Percentiles rank a stretch among this genome's conserved stretches.
Evolutionary conservation across 2,888 invertebrate genomes (phyloP).

Genomic region (Callinectes sapidus): DNA sequence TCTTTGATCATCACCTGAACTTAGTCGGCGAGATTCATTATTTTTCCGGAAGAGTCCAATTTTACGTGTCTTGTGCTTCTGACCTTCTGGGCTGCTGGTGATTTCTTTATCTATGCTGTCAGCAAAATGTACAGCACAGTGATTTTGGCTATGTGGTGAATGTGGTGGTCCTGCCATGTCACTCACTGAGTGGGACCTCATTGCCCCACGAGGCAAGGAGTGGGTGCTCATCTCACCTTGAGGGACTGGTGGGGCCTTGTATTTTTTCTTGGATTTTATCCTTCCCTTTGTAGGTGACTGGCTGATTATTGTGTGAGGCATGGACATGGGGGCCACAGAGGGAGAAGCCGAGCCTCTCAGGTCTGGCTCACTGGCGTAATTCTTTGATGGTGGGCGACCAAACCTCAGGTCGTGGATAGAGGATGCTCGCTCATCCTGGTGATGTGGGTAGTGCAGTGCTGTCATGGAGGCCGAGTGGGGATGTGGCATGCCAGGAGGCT

Average conservation of each 20-base stretch:
- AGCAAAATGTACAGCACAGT: constrained; percentile 54
- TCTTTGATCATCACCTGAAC: constrained; percentile 45
- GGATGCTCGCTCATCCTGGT: constrained; percentile 39
- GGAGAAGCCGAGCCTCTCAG: constrained; percentile 61
- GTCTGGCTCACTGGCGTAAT: constrained; percentile 71
- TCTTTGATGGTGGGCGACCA: constrained; percentile 64
- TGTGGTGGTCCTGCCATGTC: background rate
- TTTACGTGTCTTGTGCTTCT: constrained; percentile 63
- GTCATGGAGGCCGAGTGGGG: constrained; percentile 64
- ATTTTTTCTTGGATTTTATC: constrained; percentile 83
- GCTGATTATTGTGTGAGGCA: constrained; percentile 73
- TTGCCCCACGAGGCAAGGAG: constrained; percentile 42
- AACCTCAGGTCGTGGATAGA: constrained; percentile 65
- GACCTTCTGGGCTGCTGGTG: constrained; percentile 41
- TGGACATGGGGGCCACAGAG: constrained; percentile 22
- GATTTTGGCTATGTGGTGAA: background rate
- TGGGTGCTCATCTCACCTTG: background rate
- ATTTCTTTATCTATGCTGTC: constrained; percentile 21
- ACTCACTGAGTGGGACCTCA: constrained; percentile 49
- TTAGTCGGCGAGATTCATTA: constrained; percentile 62
- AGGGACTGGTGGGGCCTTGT: constrained; percentile 83
- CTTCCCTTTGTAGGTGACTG: constrained; percentile 78
- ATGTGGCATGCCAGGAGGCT: constrained; percentile 35
- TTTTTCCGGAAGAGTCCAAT: constrained; percentile 70
- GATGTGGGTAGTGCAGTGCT: constrained; percentile 56